Conservation (phyloP, 1,140 invertebrate genomes). For the Temnothorax curvispinosus region DNA sequence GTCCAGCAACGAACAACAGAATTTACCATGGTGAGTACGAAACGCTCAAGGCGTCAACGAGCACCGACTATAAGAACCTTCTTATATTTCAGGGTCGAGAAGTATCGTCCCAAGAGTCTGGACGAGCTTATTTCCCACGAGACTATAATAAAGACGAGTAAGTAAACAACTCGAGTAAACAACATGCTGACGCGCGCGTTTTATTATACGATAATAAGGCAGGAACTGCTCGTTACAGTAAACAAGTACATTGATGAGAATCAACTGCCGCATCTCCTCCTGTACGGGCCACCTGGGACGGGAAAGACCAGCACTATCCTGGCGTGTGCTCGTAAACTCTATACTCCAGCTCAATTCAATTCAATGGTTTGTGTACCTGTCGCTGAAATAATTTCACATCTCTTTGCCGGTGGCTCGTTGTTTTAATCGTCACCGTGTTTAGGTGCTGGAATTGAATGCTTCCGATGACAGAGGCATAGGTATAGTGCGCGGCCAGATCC, state of each 20-base stretch:
- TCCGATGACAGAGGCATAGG: slow-evolving; percentile 99
- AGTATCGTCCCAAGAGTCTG: slow-evolving; percentile 96
- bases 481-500: slow-evolving; percentile 97
- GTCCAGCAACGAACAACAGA: slow-evolving; percentile 74
- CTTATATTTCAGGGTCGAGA: slow-evolving; percentile 95
- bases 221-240: slow-evolving; percentile 89
- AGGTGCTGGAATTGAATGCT: slow-evolving; percentile 98
- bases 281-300: slow-evolving; percentile 99
- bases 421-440: background rate
- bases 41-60: slow-evolving; percentile 3
- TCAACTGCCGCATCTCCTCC: slow-evolving; percentile 97
- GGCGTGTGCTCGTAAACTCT: slow-evolving; percentile 97
- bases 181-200: background rate
- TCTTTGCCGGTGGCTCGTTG: background rate
- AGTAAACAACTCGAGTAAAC: slow-evolving; percentile 84
- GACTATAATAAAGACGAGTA: slow-evolving; percentile 98
- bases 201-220: background rate
- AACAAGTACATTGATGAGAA: slow-evolving; percentile 97
- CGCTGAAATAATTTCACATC: slow-evolving; percentile 5
- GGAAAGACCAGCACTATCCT: slow-evolving; percentile 99
- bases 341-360: slow-evolving; percentile 93
- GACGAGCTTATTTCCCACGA: slow-evolving; percentile 98
- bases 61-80: slow-evolving; percentile 49
- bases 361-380: slow-evolving; percentile 91
- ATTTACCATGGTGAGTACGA: slow-evolving; percentile 86